Percentiles rank a stretch among this genome's conserved stretches.
These are phyloP conservation scores for Sparus aurata DNA, from an alignment of 2,797 vertebrate species.

Conservation along the genomic window DNA sequence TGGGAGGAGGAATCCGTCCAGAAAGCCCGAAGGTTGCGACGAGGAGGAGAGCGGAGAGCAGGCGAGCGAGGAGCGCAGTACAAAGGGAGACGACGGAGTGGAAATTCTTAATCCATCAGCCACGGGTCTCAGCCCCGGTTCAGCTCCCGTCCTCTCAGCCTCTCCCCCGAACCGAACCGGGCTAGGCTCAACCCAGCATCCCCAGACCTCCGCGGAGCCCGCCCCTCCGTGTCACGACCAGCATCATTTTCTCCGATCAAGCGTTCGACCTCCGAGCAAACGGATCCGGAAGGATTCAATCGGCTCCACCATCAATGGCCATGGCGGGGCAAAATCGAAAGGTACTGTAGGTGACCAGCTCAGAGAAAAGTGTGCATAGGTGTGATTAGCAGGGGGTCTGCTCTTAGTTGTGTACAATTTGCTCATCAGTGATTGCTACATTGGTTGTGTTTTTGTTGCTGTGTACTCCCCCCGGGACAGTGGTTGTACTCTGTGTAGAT, in stretches of 20 bases:
- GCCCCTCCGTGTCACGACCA: constrained; percentile 92
- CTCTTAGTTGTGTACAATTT: constrained; percentile 30
- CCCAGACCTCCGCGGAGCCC: constrained; percentile 74
- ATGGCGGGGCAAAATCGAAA: constrained; percentile 91
- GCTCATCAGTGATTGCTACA: constrained; percentile 19
- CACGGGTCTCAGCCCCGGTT: constrained; percentile 80
- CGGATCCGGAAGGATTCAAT: constrained; percentile 95
- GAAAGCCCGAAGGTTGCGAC: constrained; percentile 92
- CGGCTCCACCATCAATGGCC: constrained; percentile 88
- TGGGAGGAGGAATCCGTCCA: constrained; percentile 92
- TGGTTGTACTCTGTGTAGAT: constrained; percentile 8
- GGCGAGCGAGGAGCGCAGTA: constrained; percentile 93
- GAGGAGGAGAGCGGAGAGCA: constrained; percentile 91
- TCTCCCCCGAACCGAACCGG: constrained; percentile 79
- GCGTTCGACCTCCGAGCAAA: constrained; percentile 98
- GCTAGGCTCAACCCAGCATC: constrained; percentile 67
- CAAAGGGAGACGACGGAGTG: constrained; percentile 94
- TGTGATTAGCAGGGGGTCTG: constrained; percentile 34
- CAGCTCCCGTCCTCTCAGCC: constrained; percentile 80
- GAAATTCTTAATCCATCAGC: constrained; percentile 87
- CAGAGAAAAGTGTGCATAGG: background rate
- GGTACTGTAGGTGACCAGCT: constrained; percentile 84
- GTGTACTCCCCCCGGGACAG: constrained; percentile 18
- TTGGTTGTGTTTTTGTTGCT: constrained; percentile 29
- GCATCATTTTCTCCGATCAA: constrained; percentile 99